Evolutionary conservation across 2,888 invertebrate species (phyloP), one percentile per base, ranked within the genome.

Genomic region (Thalpophila matura): DNA sequence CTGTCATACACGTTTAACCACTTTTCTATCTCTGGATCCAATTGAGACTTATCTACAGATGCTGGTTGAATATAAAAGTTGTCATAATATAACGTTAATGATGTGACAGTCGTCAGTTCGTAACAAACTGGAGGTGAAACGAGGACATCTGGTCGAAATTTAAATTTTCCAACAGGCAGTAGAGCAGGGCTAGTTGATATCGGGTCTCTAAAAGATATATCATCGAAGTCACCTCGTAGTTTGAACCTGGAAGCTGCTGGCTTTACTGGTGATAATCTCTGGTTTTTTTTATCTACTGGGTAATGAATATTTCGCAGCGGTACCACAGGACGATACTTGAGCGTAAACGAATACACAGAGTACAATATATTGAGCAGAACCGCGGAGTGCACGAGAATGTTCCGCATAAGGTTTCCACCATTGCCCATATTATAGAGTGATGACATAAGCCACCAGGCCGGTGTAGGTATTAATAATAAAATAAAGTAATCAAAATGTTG

Each of bases 321-420:
- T 29, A 42, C 14, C 16, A 74, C 49, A 18, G 54, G 50, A 4
- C 59, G 54, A n/a, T 3, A 42, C 3, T 7, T 14, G n/a, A 33
- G n/a, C 4, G 40, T 20, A 14, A 2, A 1, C 4, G 35, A 24
- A 1, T 14, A 16, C 14, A 75, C 53, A 12, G 24, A 61, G 38
- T 58, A 35, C 10, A 61, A 12, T 43, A 61, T 35, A 9, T 38
- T 16, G 2, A 70, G 5, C 12, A 70, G 31, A 27, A 57, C 29
- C 16, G 38, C 24, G 16, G 31, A 46, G 10, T 35, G 24, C 24
- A 60, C 26, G 14, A 56, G 27, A 26, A 62, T 20, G 9, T 53
- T 45, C 40, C 33, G 27, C 79, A 79, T 75, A 18, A 64, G 49
- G 55, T 53, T 57, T 46, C 22, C 14, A 49, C 20, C 12, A 33